Evolutionary conservation across 2,797 vertebrate species (phyloP), one percentile per base, ranked within the genome.

Genomic region (Intellagama lesueurii): DNA sequence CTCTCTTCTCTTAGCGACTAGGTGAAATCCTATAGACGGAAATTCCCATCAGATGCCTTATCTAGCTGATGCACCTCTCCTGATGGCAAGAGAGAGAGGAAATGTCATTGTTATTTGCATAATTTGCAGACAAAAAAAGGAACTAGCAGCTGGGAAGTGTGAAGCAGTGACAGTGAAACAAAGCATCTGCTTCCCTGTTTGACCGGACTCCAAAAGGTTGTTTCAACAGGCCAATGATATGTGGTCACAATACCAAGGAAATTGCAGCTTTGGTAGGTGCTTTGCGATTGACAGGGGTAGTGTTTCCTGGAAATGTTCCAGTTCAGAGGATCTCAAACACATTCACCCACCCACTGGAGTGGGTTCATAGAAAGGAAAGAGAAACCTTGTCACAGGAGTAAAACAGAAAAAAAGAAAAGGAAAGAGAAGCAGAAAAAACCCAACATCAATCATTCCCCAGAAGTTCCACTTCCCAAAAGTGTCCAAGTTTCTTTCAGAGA

Each of bases 91-190:
- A 77, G 32, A 90, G 49, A 64, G 79, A 90, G 85, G 80, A 90
- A 90, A 90, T 85, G 47, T 90, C 32, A 60, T 60, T n/a, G 47
- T 87, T 5, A 90, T 90, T 90, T 90, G 89, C 89, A 90, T 87
- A 87, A 78, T 83, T 87, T 86, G 47, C 49, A 78, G n/a, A 66
- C n/a, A 83, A 79, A 90, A 90, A 90, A 90, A 35, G 89, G 85
- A 90, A 90, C 85, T 83, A 60, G 60, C 35, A 19, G 32, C 78
- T 83, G 85, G 56, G 78, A 89, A 89, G 75, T 81, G 64, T 14
- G 60, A 52, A 40, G 35, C 1, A 75, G 49, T 35, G 70, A 83
- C 56, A 32, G 70, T 11, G 16, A 49, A 83, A 32, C 16, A 16
- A 2, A 76, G 72, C 72, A 76, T 77, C 19, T 77, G 11, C 80